phyloP scores from a whole-genome alignment of 2,797 vertebrate genomes.

The Acipenser ruthenus region DNA sequence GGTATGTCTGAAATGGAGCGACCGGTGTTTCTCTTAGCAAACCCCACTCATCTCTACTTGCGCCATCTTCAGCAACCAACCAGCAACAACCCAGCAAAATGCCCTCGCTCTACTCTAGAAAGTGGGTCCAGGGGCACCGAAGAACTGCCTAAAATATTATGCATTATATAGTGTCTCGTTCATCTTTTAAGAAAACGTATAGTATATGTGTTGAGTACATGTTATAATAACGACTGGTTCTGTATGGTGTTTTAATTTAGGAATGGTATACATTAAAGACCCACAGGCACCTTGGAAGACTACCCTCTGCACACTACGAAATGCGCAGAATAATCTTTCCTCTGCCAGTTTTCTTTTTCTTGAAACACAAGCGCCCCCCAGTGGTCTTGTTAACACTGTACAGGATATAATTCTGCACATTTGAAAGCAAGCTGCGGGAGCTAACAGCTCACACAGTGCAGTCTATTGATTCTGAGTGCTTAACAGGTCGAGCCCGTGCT shows the following conservation, averaged over 20 bases:
- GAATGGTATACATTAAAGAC: background rate
- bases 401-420: too few relatives aligned
- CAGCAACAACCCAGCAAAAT: background rate
- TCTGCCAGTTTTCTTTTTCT: background rate
- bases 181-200: too few relatives aligned
- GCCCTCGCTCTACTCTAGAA: background rate
- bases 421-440: too few relatives aligned
- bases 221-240: too few relatives aligned
- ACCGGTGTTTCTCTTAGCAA: background rate
- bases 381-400: background rate
- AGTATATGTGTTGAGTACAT: too few relatives aligned
- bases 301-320: background rate
- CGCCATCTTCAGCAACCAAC: background rate
- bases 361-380: background rate
- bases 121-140: background rate
- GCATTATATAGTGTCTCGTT: background rate
- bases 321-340: background rate
- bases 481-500: too few relatives aligned
- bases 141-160: background rate
- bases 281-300: background rate
- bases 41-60: background rate
- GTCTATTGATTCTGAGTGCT: too few relatives aligned
- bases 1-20: background rate
- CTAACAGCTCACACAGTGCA: too few relatives aligned
- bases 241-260: too few relatives aligned